phyloP scores from a whole-genome alignment of 2,113 vertebrate species.

The Nannobrachium achirus region DNA sequence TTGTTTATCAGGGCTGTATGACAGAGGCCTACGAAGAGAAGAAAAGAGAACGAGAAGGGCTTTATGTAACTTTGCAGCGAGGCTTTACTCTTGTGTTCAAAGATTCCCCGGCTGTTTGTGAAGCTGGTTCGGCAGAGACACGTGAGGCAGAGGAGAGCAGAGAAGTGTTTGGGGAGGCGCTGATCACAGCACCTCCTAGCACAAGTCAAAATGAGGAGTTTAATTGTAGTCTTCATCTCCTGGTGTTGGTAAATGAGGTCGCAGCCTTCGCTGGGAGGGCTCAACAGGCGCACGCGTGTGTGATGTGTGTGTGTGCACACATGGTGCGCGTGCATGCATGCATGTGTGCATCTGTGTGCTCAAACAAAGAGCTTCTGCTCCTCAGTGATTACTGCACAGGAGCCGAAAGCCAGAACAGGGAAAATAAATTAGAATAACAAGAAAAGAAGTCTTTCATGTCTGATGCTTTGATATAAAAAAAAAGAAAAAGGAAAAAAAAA shows the following conservation, averaged over 20 bases:
- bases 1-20: slow-evolving; percentile 49
- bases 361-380: slow-evolving; percentile 62
- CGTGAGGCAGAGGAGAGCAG: slow-evolving; percentile 17
- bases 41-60: slow-evolving; percentile 1
- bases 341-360: slow-evolving; percentile 27
- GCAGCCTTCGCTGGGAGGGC: slow-evolving; percentile 43
- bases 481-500: slow-evolving; percentile 38
- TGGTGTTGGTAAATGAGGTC: slow-evolving; percentile 68
- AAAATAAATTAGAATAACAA: slow-evolving; percentile 64
- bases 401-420: slow-evolving; percentile 61
- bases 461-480: slow-evolving; percentile 70
- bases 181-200: slow-evolving; percentile 58
- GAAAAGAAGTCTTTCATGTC: slow-evolving; percentile 68
- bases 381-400: slow-evolving; percentile 61
- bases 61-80: slow-evolving; percentile 46
- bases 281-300: neutral
- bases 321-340: neutral
- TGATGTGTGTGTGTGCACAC: slow-evolving; percentile 6
- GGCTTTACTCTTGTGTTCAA: slow-evolving; percentile 42
- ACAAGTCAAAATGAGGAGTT: slow-evolving; percentile 57
- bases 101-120: slow-evolving; percentile 35
- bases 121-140: slow-evolving; percentile 29
- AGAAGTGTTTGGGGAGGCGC: slow-evolving; percentile 33
- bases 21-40: slow-evolving; percentile 56
- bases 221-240: slow-evolving; percentile 65